Evolutionary conservation across 1,140 invertebrate species (phyloP).

Genomic region (Hesperophylax magnus): DNA sequence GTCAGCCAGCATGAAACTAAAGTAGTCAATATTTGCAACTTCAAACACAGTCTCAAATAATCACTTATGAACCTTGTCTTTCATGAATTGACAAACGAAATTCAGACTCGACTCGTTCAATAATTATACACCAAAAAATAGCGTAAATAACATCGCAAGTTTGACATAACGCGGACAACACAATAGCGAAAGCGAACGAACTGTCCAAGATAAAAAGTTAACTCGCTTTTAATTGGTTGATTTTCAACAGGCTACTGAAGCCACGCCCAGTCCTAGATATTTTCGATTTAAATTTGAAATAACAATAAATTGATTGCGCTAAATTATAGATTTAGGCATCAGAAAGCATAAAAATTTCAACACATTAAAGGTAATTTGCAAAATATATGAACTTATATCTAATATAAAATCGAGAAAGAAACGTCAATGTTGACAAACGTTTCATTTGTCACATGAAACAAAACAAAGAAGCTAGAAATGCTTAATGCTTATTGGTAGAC

Average conservation of each 20-base stretch:
- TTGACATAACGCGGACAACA: slow-evolving; percentile 43
- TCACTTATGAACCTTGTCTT: background rate
- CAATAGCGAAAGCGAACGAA: slow-evolving; percentile 42
- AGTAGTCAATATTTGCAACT: background rate
- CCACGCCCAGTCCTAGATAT: slow-evolving; percentile 41
- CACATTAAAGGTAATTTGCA: no score
- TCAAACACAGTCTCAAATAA: background rate
- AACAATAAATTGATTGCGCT: no score
- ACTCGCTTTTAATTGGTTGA: slow-evolving; percentile 47
- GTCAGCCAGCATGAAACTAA: background rate
- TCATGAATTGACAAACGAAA: background rate
- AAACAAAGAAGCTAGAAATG: slow-evolving; percentile 47
- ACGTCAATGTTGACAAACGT: slow-evolving; percentile 11
- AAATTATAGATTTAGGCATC: no score
- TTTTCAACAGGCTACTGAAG: slow-evolving; percentile 22
- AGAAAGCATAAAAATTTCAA: no score
- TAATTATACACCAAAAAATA: background rate
- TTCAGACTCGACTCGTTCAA: background rate
- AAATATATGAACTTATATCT: no score
- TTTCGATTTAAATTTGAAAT: slow-evolving; percentile 3
- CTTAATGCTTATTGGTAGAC: slow-evolving; percentile 48
- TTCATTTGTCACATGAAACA: background rate
- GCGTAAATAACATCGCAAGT: background rate
- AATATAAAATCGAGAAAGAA: no score
- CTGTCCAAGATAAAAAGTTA: slow-evolving; percentile 42